phyloP scores from a whole-genome alignment of 2,797 vertebrate species.

The Sebastes hubbsi region DNA sequence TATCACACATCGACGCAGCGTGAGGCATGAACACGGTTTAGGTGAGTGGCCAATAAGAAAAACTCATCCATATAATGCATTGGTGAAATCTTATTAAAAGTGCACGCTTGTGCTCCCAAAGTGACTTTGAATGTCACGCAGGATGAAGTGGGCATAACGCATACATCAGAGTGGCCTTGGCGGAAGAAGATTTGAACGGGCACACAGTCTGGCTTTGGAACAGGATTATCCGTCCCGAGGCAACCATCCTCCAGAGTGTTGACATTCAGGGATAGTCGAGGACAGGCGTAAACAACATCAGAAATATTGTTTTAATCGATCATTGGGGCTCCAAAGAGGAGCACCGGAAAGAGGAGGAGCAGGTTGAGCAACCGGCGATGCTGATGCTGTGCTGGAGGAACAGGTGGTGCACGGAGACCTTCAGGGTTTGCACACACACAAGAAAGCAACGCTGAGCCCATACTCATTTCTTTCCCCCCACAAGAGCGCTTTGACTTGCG shows the following conservation, averaged over 20 bases:
- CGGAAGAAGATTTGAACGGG: slow-evolving; percentile 68
- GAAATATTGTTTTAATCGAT: slow-evolving; percentile 81
- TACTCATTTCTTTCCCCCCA: slow-evolving; percentile 35
- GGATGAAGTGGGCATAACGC: slow-evolving; percentile 74
- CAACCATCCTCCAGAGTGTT: slow-evolving; percentile 69
- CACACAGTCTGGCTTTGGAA: slow-evolving; percentile 68
- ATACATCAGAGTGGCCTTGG: slow-evolving; percentile 75
- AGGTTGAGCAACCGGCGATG: slow-evolving; percentile 29
- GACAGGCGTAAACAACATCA: slow-evolving; percentile 76
- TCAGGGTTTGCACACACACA: slow-evolving; percentile 46
- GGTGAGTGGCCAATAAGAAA: slow-evolving; percentile 71
- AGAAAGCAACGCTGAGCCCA: slow-evolving; percentile 44
- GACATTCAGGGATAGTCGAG: slow-evolving; percentile 78
- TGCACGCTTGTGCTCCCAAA: slow-evolving; percentile 70
- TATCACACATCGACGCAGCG: slow-evolving; percentile 49
- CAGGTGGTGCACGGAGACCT: slow-evolving; percentile 70
- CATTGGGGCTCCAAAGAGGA: slow-evolving; percentile 40
- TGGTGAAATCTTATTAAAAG: slow-evolving; percentile 80
- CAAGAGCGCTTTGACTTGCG: slow-evolving; percentile 29
- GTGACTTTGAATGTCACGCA: slow-evolving; percentile 78
- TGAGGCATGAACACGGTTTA: slow-evolving; percentile 58
- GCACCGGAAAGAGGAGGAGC: slow-evolving; percentile 22
- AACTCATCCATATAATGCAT: slow-evolving; percentile 81
- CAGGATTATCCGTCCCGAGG: slow-evolving; percentile 76
- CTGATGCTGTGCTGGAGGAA: slow-evolving; percentile 60